A percentile compares a stretch with the other conserved stretches of the same genome.
phyloP scores from a whole-genome alignment of 30 jellyfish, hydroid and myxozoan species.

The Morbakka virulenta region DNA sequence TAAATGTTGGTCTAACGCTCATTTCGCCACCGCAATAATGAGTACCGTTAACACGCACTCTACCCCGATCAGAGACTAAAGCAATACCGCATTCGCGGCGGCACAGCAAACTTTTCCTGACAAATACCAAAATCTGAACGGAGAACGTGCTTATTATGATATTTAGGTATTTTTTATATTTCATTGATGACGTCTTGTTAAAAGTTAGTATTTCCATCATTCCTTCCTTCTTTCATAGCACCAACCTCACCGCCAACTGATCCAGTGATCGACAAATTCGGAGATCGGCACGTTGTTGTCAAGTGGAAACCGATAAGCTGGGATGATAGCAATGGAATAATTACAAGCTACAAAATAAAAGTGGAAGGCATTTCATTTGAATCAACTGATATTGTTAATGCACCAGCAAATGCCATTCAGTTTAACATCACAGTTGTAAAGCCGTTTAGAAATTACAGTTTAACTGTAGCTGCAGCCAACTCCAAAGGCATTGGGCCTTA shows the following conservation, averaged over 20 bases:
- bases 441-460: conserved; percentile 47
- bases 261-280: background rate
- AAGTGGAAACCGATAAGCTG: conserved; percentile 34
- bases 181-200: no score
- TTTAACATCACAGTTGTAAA: conserved; percentile 3
- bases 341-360: background rate
- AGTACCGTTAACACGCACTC: no score
- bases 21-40: no score
- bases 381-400: background rate
- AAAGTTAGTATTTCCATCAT: no score
- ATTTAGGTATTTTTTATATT: no score
- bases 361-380: background rate
- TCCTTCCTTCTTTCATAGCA: background rate
- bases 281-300: conserved; percentile 2
- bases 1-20: no score
- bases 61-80: no score
- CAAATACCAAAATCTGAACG: no score
- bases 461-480: conserved; percentile 50
- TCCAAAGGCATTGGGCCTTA: conserved; percentile 38
- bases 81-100: no score
- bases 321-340: conserved; percentile 47
- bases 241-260: conserved; percentile 45
- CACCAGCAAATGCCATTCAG: background rate
- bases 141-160: no score
- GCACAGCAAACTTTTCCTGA: no score